A percentile compares a stretch with the other conserved stretches of the same genome.
These are phyloP conservation scores for Acronicta alni DNA, from an alignment of 2,888 invertebrate species.

Conservation along the genomic window DNA sequence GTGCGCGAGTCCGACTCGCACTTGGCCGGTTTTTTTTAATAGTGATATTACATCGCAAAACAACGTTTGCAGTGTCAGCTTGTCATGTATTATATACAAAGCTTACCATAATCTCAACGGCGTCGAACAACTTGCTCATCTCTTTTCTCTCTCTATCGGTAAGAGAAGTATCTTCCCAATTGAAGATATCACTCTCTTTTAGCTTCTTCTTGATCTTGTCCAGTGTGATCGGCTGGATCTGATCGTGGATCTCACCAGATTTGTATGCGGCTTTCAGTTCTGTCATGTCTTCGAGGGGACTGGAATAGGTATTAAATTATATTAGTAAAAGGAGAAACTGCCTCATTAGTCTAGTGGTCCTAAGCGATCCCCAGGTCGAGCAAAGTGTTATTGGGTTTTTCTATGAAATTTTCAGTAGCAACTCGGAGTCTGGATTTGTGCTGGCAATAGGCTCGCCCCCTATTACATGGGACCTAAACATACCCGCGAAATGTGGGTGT, in stretches of 20 bases:
- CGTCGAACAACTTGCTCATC: slow-evolving; percentile 74
- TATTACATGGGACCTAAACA: no score
- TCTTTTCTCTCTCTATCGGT: slow-evolving; percentile 75
- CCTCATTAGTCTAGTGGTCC: no score
- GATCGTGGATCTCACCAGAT: slow-evolving; percentile 70
- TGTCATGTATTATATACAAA: not conserved
- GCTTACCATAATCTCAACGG: slow-evolving; percentile 80
- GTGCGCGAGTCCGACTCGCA: no score
- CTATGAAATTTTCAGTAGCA: no score
- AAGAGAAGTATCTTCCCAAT: slow-evolving; percentile 63
- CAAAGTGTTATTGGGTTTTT: no score
- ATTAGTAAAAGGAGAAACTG: not conserved
- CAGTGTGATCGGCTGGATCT: slow-evolving; percentile 67
- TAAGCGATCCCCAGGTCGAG: no score
- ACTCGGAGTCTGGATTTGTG: no score
- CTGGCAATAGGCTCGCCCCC: no score
- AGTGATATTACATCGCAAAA: no score
- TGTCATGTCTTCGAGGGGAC: slow-evolving; percentile 55
- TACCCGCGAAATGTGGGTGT: no score
- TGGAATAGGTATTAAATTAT: slow-evolving; percentile 40
- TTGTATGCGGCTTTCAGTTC: slow-evolving; percentile 70
- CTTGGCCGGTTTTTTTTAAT: no score
- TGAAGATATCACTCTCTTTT: slow-evolving; percentile 73
- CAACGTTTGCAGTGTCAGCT: no score
- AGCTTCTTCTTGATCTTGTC: slow-evolving; percentile 73